A percentile compares a stretch with the other conserved stretches of the same genome.
phyloP scores from a whole-genome alignment of 2,888 invertebrate genomes.

The Rhimphoctona megacephalus region DNA sequence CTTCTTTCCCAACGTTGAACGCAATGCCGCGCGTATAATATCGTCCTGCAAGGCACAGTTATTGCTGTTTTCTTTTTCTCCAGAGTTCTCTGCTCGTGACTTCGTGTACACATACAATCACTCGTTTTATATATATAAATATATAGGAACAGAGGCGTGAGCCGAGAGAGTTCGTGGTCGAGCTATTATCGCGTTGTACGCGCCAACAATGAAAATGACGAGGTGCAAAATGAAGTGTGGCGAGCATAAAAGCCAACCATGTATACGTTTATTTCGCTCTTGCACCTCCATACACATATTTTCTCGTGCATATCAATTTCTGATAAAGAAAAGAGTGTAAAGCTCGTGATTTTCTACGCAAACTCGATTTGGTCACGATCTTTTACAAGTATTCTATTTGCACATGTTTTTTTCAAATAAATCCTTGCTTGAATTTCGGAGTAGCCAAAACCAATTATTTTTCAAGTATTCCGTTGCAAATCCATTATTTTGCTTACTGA shows the following conservation, averaged over 20 bases:
- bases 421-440: neutral
- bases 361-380: neutral
- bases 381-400: neutral
- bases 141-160: constrained; percentile 10
- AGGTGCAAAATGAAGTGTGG: constrained; percentile 70
- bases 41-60: constrained; percentile 35
- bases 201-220: constrained; percentile 69
- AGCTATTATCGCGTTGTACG: constrained; percentile 53
- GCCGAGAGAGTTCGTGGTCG: constrained; percentile 28
- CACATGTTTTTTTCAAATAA: neutral
- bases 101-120: neutral
- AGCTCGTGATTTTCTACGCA: neutral
- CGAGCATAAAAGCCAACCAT: constrained; percentile 59
- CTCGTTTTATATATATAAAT: neutral
- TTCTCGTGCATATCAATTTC: constrained; percentile 1
- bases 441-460: neutral
- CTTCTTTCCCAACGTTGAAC: neutral
- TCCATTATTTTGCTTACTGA: neutral
- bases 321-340: neutral
- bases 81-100: neutral
- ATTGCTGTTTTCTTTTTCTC: constrained; percentile 40
- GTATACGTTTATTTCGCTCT: constrained; percentile 42
- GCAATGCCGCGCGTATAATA: constrained; percentile 4
- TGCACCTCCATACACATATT: neutral
- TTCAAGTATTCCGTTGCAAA: neutral